Evolutionary conservation across 2,888 invertebrate genomes (phyloP).

Genomic region (Plagodis dolabraria): DNA sequence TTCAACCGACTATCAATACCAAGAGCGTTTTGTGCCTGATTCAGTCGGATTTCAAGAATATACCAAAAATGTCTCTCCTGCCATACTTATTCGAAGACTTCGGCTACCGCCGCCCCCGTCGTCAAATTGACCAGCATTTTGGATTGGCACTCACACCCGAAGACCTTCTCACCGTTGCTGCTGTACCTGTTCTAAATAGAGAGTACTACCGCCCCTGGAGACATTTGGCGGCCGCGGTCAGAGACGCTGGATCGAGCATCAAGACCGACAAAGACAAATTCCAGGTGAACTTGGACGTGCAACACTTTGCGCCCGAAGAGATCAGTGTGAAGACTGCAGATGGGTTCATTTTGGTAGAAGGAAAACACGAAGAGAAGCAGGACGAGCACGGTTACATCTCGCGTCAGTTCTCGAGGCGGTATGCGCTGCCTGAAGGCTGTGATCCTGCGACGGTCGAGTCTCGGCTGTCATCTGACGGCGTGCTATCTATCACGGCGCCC

Average conservation of each 20-base stretch:
- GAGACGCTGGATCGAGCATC: slow-evolving; percentile 82
- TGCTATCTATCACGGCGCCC: slow-evolving; percentile 89
- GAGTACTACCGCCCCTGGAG: slow-evolving; percentile 76
- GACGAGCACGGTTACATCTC: slow-evolving; percentile 91
- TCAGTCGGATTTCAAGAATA: too few relatives aligned
- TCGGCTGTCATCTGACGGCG: slow-evolving; percentile 90
- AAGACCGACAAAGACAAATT: slow-evolving; percentile 76
- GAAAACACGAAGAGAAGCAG: slow-evolving; percentile 91
- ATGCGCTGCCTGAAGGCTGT: slow-evolving; percentile 89
- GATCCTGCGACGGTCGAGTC: slow-evolving; percentile 88
- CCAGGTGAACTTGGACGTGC: slow-evolving; percentile 89
- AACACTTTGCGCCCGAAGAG: slow-evolving; percentile 90
- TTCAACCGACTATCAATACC: too few relatives aligned
- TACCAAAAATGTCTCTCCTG: slow-evolving; percentile 74
- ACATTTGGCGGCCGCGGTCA: slow-evolving; percentile 74
- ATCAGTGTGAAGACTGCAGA: slow-evolving; percentile 90
- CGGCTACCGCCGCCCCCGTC: slow-evolving; percentile 65
- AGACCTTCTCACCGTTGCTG: slow-evolving; percentile 66
- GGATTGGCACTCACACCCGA: slow-evolving; percentile 79
- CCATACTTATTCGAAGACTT: slow-evolving; percentile 73
- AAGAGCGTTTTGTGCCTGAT: too few relatives aligned
- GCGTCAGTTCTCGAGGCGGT: slow-evolving; percentile 90
- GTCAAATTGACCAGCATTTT: slow-evolving; percentile 82
- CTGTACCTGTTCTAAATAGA: slow-evolving; percentile 52
- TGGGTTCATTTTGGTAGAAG: slow-evolving; percentile 89